Base-by-base conservation (phyloP, 2,113 vertebrate species). In the Ursus arctos region DNA sequence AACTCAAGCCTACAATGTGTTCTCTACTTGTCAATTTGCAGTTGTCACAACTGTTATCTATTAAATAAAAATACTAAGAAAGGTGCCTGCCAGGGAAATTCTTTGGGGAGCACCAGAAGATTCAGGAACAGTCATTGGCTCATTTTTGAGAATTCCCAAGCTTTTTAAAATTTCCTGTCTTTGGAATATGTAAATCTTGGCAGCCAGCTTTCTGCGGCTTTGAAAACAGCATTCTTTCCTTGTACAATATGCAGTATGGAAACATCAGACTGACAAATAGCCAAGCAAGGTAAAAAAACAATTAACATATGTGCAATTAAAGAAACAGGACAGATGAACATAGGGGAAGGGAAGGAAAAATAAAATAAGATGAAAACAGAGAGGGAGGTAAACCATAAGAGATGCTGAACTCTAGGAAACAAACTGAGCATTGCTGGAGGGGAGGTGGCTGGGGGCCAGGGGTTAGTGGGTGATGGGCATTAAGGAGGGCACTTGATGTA, bases 31-130 rank as follows among this genome's bases (percentile, higher is more conserved):
- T 96, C 87, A 94, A 33, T 88, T 77, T 96, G 63, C 47, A 88
- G 21, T 93, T 71, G 15, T 94, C 71, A 94, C 65, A 96, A 86
- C 2, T 65, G 57, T 92, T 91, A 85, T 74, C 40, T 97, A 49
- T 72, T 97, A 88, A 88, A 43, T 91, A 86, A 94, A 95, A 97
- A 88, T 43, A 85, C 2, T n/a, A 72, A 89, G 67, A 74, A 89
- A 71, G 13, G 0, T 2, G 61, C 10, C 28, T 92, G 69, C 40
- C 49, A 92, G 57, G 31, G 57, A 96, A 89, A 86, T 47, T 74
- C 61, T 74, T 86, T 86, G 40, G 28, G 72, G 63, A 82, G 2
- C 3, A 71, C 51, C 57, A 74, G n/a, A 90, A 71, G n/a, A 87
- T 77, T 90, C 26, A 61, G 47, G 31, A 92, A 69, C 2, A 74